Evolutionary conservation across 1,140 invertebrate genomes (phyloP), one percentile per base, ranked within the genome.

Genomic region (Conus ventricosus): DNA sequence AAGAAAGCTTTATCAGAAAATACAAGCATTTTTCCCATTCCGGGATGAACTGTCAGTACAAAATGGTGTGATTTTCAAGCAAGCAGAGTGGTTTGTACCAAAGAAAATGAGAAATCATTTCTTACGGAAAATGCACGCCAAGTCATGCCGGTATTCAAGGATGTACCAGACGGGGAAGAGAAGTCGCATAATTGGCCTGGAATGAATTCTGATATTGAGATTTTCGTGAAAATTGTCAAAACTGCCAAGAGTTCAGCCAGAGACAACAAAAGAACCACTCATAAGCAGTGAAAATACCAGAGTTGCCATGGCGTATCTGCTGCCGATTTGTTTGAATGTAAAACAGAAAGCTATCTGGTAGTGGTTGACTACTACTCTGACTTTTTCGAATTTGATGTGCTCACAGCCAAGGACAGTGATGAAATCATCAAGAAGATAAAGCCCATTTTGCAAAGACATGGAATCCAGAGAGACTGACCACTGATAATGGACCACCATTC

Each of bases 31-130:
- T 54, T 81, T 55, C 23, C 51, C 39, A 10, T 54, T 85, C 75
- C 53, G 55, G 10, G 88, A 89, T 25, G 54, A 80, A 23, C 51
- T 86, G 53, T 55, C 54, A 80, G 51, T 85, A 11, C 15, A 80
- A 15, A 81, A 89, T 55, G 84, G 76, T 13, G 7, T 86, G 8
- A 78, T 89, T 25, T 39, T 78, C 13, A 89, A 86, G 78, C 83
- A n/a, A n/a, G 39, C 39, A 23, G 55, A 11, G 39, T 39, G 85
- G 85, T 4, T 89, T 57, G 71, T 86, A 5, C 84, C 84, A 57
- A 1, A 23, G 5, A 8, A 25, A 25, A 15, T 78, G 51, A 10
- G 84, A 3, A 39, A n/a, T 8, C 71, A 81, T 25, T 80, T 87
- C 39, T 39, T 84, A 23, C 8, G 1, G 13, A 71, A 51, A 71